Conservation (phyloP, 2,797 vertebrate genomes). For the Enteromius mattozi region DNA sequence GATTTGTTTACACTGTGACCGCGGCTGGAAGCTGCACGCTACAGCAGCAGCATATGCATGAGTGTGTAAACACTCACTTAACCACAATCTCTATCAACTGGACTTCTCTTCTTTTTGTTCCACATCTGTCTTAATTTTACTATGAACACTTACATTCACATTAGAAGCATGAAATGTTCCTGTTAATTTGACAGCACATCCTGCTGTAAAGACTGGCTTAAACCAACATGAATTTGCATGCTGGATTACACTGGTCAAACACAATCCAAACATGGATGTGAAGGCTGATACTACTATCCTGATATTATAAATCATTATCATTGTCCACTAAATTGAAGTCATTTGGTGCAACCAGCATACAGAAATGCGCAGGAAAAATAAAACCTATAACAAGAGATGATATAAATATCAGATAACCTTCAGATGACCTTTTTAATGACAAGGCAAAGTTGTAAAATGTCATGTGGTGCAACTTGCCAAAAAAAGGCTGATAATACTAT, state of each 20-base stretch:
- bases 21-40: constrained; percentile 13
- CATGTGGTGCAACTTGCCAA: neutral
- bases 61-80: constrained; percentile 12
- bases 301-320: neutral
- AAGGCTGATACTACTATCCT: neutral
- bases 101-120: neutral
- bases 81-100: too few species aligned
- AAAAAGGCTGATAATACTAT: too few species aligned
- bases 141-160: neutral
- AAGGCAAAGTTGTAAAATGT: neutral
- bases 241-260: neutral
- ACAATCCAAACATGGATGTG: too few species aligned
- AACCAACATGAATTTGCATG: neutral
- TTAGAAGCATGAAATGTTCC: neutral
- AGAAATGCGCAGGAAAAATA: neutral
- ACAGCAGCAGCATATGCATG: neutral
- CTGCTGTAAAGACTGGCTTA: neutral
- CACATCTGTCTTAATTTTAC: neutral
- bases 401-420: neutral
- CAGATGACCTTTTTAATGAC: neutral
- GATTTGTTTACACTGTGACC: constrained; percentile 36
- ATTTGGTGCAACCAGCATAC: too few species aligned
- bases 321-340: too few species aligned
- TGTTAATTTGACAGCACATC: neutral
- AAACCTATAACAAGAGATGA: neutral